Conservation (phyloP, 2,797 vertebrate genomes). For the Sebastes cheni region DNA sequence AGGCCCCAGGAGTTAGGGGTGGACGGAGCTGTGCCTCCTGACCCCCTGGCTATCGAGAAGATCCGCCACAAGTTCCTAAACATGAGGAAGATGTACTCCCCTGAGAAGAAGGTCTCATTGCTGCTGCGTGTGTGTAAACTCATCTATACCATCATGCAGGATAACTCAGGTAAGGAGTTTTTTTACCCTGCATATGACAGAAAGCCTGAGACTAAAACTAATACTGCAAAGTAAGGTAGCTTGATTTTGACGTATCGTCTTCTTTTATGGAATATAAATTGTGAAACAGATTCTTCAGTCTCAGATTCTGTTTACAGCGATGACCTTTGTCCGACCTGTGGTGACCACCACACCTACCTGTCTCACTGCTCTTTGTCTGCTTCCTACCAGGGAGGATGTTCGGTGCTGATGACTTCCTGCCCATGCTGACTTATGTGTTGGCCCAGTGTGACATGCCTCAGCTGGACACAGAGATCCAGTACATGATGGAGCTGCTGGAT, state of each 20-base stretch:
- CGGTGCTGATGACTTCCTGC: slow-evolving; percentile 96
- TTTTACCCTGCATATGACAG: neutral
- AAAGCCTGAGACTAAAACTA: neutral
- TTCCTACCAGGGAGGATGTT: slow-evolving; percentile 91
- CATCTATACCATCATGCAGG: slow-evolving; percentile 98
- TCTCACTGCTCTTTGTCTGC: neutral
- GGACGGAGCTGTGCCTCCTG: slow-evolving; percentile 90
- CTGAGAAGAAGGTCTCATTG: slow-evolving; percentile 95
- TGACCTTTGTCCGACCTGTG: neutral
- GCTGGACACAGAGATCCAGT: slow-evolving; percentile 93
- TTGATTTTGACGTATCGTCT: neutral
- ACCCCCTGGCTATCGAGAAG: slow-evolving; percentile 91
- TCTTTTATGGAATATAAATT: neutral
- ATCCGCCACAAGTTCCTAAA: slow-evolving; percentile 94
- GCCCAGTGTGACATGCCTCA: slow-evolving; percentile 97
- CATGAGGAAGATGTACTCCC: slow-evolving; percentile 98
- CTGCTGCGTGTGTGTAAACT: slow-evolving; percentile 95
- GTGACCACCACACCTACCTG: slow-evolving; percentile 12
- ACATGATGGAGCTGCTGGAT: slow-evolving; percentile 98
- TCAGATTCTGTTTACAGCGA: neutral
- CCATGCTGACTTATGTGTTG: slow-evolving; percentile 93
- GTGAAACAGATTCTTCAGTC: neutral
- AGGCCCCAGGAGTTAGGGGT: slow-evolving; percentile 93
- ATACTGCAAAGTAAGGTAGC: no score
- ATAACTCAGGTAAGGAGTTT: slow-evolving; percentile 89